Evolutionary conservation across 2,888 invertebrate genomes (phyloP).

Genomic region (Hypomecis atomaria): DNA sequence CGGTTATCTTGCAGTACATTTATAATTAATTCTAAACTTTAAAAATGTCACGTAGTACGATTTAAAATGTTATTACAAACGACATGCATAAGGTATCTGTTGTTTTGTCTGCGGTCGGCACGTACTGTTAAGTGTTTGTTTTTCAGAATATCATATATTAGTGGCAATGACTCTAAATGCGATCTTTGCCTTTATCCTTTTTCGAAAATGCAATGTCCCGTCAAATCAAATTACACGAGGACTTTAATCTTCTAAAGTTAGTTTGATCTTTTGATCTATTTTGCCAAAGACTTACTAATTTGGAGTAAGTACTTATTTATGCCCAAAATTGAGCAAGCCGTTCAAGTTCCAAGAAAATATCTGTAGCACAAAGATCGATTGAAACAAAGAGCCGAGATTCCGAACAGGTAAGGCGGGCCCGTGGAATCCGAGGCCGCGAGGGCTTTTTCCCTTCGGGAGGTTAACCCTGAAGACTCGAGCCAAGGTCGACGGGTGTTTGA

Average conservation of each 20-base stretch:
- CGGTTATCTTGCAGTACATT: neutral
- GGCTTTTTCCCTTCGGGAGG: constrained; percentile 69
- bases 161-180: constrained; percentile 30
- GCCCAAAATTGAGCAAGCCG: neutral
- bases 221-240: neutral
- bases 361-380: constrained; percentile 44
- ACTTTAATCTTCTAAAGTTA: constrained; percentile 6
- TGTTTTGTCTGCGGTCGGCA: constrained; percentile 32
- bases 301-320: neutral
- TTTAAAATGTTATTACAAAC: constrained; percentile 22
- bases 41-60: constrained; percentile 12
- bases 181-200: constrained; percentile 22
- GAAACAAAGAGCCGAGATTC: constrained; percentile 58
- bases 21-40: neutral
- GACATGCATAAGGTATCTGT: constrained; percentile 20
- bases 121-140: constrained; percentile 16
- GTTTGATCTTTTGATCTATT: constrained; percentile 1
- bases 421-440: constrained; percentile 63
- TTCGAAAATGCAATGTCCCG: constrained; percentile 9
- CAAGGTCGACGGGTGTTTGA: constrained; percentile 72
- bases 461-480: constrained; percentile 68
- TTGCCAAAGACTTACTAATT: neutral
- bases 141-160: constrained; percentile 23
- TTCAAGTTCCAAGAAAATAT: constrained; percentile 43
- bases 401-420: constrained; percentile 64